Conservation (phyloP, 1,140 invertebrate species). For the Drosophila elegans region DNA sequence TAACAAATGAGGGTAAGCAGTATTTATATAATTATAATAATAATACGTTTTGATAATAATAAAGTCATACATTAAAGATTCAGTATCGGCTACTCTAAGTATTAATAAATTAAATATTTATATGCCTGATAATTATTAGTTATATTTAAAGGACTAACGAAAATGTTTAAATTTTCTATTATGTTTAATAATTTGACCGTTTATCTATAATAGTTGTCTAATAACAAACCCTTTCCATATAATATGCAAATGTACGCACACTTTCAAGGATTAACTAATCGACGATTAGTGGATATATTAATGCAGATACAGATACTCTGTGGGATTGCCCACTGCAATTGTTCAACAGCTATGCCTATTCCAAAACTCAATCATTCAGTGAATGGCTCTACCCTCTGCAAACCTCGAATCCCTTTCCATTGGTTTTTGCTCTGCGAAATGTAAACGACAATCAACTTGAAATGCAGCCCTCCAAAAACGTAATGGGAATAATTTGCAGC, state of each 20-base stretch:
- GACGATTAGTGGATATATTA: slow-evolving; percentile 12
- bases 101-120: no score
- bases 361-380: slow-evolving; percentile 52
- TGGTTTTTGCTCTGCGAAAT: slow-evolving; percentile 50
- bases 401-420: background rate
- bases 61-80: no score
- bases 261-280: slow-evolving; percentile 28
- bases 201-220: no score
- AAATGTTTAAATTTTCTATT: no score
- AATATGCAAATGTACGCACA: slow-evolving; percentile 8
- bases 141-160: no score
- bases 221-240: background rate
- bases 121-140: no score
- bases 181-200: no score
- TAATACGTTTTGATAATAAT: no score
- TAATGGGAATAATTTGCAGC: slow-evolving; percentile 83
- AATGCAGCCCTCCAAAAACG: slow-evolving; percentile 75
- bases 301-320: slow-evolving; percentile 15
- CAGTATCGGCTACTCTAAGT: no score
- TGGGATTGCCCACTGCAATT: slow-evolving; percentile 30
- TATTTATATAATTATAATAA: no score
- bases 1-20: no score
- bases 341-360: slow-evolving; percentile 13
- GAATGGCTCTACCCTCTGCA: background rate
- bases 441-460: slow-evolving; percentile 83